A percentile compares a stretch with the other conserved stretches of the same genome.
Conservation (phyloP, 1,140 invertebrate species). For the Sycophila sp. region DNA sequence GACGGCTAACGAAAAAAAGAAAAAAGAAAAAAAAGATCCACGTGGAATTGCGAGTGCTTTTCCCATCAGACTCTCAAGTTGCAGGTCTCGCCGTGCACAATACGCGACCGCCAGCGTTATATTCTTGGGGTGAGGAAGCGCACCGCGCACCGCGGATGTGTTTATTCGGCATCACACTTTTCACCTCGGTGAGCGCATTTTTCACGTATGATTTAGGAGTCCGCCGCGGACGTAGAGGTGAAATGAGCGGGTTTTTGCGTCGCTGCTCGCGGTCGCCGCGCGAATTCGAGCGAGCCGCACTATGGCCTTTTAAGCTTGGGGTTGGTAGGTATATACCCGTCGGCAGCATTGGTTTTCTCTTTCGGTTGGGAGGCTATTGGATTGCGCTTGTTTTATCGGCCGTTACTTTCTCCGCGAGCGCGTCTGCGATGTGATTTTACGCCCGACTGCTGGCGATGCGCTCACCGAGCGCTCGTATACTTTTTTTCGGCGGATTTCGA, state of each 20-base stretch:
- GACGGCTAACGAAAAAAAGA: background rate
- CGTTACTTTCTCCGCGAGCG: background rate
- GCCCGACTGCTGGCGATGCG: background rate
- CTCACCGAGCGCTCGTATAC: too few relatives aligned
- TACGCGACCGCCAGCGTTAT: background rate
- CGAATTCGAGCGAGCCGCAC: too few relatives aligned
- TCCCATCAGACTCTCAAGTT: constrained; percentile 4
- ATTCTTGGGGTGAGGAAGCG: background rate
- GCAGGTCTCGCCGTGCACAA: background rate
- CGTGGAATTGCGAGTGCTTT: background rate
- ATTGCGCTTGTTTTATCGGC: background rate
- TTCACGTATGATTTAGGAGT: constrained; percentile 44
- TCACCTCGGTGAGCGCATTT: constrained; percentile 30
- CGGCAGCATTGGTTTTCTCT: too few relatives aligned
- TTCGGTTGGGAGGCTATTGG: background rate
- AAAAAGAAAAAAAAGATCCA: background rate
- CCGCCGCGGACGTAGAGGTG: background rate
- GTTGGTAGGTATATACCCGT: too few relatives aligned
- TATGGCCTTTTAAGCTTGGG: too few relatives aligned
- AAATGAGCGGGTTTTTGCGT: background rate
- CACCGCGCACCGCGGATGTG: too few relatives aligned
- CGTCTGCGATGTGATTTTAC: background rate
- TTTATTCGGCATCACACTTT: background rate
- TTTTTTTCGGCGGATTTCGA: background rate
- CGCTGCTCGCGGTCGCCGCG: too few relatives aligned